Base-by-base conservation (phyloP, 2,888 invertebrate genomes). In the Chironomus riparius region DNA sequence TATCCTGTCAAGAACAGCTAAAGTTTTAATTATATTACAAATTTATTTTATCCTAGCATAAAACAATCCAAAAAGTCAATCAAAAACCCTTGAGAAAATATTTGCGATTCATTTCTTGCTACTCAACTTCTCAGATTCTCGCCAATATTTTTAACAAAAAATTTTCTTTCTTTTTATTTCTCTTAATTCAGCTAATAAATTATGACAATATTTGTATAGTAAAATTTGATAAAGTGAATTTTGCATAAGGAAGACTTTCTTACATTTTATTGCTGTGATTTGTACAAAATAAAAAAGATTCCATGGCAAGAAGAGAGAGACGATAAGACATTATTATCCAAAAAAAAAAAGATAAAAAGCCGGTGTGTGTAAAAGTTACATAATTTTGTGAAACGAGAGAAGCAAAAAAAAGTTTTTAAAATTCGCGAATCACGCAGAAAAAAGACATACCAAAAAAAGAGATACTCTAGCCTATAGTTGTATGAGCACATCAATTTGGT, bases 381-480 rank as follows among this genome's bases (percentile, higher is more conserved):
- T 38, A 38, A 38, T 38, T 38, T 38, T 38, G 21, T 24, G 13
- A 62, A 62, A 22, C n/a, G 3, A 56, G 18, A 56, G 56, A 18
- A 28, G 7, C 7, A 21, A 10, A 38, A 71, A 50, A 48, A 21
- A 10, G 38, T 38, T 38, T 38, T 38, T 22, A 3, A 71, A 56
- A 50, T 71, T 71, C 50, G 24, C 70, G 70, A 70, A 70, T 70
- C 70, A 70, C 70, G 70, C 70, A 48, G 24, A 47, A 24, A 70
- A 70, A 18, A 70, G n/a, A 15, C 2, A 18, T 15, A 21, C 13
- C 65, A 24, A 65, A 65, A 18, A 65, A 22, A 47, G 38, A 68
- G 47, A 68, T 4, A 47, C 38, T 38, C 6, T 10, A 4, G 38
- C 2, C 38, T 38, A 38, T 38, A 38, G 38, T 38, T 38, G 38